phyloP scores from a whole-genome alignment of 2,888 invertebrate genomes.

The Danaus chrysippus region DNA sequence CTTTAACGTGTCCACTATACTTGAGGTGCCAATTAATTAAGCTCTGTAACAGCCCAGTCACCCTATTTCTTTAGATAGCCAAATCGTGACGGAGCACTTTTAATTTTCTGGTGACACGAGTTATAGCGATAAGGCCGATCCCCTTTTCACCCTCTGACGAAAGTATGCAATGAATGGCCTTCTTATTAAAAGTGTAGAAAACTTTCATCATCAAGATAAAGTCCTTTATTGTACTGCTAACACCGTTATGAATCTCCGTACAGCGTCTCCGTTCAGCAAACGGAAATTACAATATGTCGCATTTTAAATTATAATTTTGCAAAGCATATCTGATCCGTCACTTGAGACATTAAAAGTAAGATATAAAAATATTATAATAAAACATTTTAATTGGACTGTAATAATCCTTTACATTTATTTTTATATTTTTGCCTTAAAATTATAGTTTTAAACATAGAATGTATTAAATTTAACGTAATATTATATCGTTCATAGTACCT shows the following conservation, averaged over 20 bases:
- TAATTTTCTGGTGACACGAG: slow-evolving; percentile 75
- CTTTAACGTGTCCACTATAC: slow-evolving; percentile 35
- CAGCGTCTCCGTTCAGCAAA: background rate
- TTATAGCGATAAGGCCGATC: slow-evolving; percentile 66
- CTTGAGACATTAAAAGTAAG: too few species aligned
- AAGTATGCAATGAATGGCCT: slow-evolving; percentile 69
- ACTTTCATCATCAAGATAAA: slow-evolving; percentile 59
- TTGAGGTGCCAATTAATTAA: slow-evolving; percentile 68
- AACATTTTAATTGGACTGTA: too few species aligned
- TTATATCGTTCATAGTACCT: slow-evolving; percentile 12
- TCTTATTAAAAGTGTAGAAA: slow-evolving; percentile 71
- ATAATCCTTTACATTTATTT: too few species aligned
- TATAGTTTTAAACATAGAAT: background rate
- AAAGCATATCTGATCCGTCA: too few species aligned
- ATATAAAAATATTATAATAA: too few species aligned
- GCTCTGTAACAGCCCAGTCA: slow-evolving; percentile 65
- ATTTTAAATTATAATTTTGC: too few species aligned
- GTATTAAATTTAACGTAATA: background rate
- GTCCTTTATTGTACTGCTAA: slow-evolving; percentile 55
- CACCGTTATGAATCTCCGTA: slow-evolving; percentile 39
- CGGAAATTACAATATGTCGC: too few species aligned
- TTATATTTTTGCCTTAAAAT: too few species aligned
- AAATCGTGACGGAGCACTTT: slow-evolving; percentile 68
- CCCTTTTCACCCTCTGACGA: slow-evolving; percentile 46
- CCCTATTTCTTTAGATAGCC: slow-evolving; percentile 67